These are phyloP conservation scores for Drosophila seguyi DNA, from an alignment of 1,140 invertebrate genomes.

Conservation along the genomic window DNA sequence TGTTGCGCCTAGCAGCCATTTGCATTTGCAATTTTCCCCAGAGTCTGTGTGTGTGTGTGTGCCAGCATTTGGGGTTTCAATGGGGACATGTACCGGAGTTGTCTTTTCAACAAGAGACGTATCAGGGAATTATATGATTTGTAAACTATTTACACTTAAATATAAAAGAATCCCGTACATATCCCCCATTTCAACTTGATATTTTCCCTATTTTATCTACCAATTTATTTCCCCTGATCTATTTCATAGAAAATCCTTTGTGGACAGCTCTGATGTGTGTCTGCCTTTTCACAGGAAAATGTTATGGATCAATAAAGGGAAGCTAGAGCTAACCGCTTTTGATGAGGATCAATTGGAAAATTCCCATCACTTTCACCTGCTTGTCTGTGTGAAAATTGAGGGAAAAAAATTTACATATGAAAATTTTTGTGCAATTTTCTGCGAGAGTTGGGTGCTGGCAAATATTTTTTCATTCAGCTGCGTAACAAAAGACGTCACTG, in stretches of 20 bases:
- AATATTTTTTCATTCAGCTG: constrained; percentile 61
- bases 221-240: not conserved
- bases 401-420: constrained; percentile 59
- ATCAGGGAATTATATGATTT: not conserved
- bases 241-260: not conserved
- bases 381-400: constrained; percentile 21
- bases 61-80: not conserved
- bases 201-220: too few species aligned
- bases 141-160: not conserved
- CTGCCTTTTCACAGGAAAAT: not conserved
- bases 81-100: constrained; percentile 53
- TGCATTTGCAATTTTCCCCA: constrained; percentile 52
- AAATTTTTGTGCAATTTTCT: constrained; percentile 61
- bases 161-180: not conserved
- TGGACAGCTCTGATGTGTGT: not conserved
- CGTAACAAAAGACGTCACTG: constrained; percentile 53
- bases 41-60: not conserved
- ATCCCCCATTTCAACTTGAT: too few species aligned
- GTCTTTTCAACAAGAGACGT: not conserved
- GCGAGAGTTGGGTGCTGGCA: constrained; percentile 33
- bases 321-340: constrained; percentile 5
- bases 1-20: constrained; percentile 41
- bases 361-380: constrained; percentile 17
- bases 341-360: constrained; percentile 14
- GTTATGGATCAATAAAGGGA: constrained; percentile 36